These are phyloP conservation scores for Mnemiopsis leidyi DNA, from an alignment of 37 sponge, comb jelly and placozoan species.

Conservation along the genomic window DNA sequence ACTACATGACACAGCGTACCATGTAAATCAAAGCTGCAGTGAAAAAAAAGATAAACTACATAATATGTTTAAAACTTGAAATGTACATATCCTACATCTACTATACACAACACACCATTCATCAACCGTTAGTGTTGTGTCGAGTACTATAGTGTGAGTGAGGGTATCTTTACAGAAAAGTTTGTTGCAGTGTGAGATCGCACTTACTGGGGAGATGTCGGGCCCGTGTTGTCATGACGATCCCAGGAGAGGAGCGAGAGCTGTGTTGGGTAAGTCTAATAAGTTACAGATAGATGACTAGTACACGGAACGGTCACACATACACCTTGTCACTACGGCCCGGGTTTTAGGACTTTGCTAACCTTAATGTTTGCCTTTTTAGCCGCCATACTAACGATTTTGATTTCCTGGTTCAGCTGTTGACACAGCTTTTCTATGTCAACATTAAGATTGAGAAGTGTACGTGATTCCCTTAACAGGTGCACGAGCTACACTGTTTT, in stretches of 20 bases:
- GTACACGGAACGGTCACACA: no score
- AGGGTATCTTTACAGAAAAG: neutral
- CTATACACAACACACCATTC: neutral
- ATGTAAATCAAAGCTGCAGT: neutral
- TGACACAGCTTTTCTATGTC: no score
- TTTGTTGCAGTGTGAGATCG: neutral
- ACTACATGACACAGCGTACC: neutral
- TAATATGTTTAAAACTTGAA: neutral
- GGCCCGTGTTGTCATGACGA: neutral
- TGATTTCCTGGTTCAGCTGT: no score
- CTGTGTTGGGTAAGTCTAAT: conserved; percentile 61
- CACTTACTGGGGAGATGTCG: neutral
- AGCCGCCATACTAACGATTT: no score
- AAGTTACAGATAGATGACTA: neutral
- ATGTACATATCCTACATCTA: neutral
- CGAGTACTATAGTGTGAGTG: neutral
- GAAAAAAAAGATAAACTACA: no score
- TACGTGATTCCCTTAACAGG: no score
- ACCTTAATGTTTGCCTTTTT: no score
- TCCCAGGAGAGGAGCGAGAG: neutral
- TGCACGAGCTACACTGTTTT: no score
- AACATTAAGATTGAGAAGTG: no score
- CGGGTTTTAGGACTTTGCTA: no score
- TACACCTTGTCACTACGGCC: no score
- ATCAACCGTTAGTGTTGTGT: neutral